These are phyloP conservation scores for Apamea epomidion DNA, from an alignment of 2,888 invertebrate genomes.

Conservation along the genomic window DNA sequence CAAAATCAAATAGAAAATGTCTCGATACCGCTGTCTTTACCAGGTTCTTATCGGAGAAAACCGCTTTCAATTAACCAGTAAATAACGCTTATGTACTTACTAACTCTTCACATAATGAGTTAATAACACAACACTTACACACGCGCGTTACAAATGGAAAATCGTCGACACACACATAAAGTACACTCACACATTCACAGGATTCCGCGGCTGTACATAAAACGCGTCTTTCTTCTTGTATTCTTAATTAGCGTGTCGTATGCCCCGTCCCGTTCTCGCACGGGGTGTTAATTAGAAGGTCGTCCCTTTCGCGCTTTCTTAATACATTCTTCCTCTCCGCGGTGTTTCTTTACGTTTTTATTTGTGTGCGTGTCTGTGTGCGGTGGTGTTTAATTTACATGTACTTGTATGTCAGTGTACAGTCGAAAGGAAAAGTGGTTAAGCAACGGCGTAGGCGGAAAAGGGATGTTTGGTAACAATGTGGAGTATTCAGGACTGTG, in stretches of 20 bases:
- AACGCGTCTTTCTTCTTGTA: slow-evolving; percentile 92
- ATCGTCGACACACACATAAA: slow-evolving; percentile 77
- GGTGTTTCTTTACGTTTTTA: slow-evolving; percentile 90
- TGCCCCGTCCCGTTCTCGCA: slow-evolving; percentile 84
- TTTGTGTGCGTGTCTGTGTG: slow-evolving; percentile 90
- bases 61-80: slow-evolving; percentile 90
- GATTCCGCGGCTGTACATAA: slow-evolving; percentile 87
- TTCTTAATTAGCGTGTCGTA: slow-evolving; percentile 93
- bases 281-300: slow-evolving; percentile 86
- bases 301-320: slow-evolving; percentile 90
- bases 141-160: slow-evolving; percentile 82
- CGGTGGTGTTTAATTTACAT: slow-evolving; percentile 90
- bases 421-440: slow-evolving; percentile 73
- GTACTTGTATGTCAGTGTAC: slow-evolving; percentile 90
- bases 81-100: slow-evolving; percentile 87
- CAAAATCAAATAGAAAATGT: slow-evolving; percentile 72
- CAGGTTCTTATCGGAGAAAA: slow-evolving; percentile 84
- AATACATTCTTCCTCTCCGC: slow-evolving; percentile 91
- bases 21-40: slow-evolving; percentile 81
- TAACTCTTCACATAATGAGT: slow-evolving; percentile 90
- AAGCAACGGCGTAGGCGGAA: slow-evolving; percentile 27
- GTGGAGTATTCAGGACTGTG: slow-evolving; percentile 1
- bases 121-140: slow-evolving; percentile 88
- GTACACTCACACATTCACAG: slow-evolving; percentile 76
- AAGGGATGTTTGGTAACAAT: slow-evolving; percentile 44